phyloP scores from a whole-genome alignment of 2,888 invertebrate genomes.

The Rotaria socialis region DNA sequence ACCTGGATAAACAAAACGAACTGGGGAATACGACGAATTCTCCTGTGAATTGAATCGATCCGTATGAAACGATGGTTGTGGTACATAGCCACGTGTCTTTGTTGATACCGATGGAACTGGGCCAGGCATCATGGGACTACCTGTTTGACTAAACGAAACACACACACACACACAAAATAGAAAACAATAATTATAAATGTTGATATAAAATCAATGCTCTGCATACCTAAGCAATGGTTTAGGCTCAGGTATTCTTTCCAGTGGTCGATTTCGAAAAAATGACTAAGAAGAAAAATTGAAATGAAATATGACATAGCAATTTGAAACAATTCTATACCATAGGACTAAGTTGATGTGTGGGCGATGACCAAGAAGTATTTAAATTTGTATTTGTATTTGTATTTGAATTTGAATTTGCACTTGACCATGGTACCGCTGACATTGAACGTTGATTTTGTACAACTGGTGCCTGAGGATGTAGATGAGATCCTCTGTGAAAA shows the following conservation, averaged over 20 bases:
- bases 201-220: too few relatives aligned
- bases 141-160: constrained; percentile 36
- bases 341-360: background rate
- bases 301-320: background rate
- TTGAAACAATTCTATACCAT: background rate
- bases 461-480: background rate
- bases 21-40: background rate
- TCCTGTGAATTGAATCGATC: background rate
- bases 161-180: too few relatives aligned
- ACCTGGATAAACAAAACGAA: background rate
- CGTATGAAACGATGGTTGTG: background rate
- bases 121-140: constrained; percentile 45
- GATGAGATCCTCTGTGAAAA: constrained; percentile 33
- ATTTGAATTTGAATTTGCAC: background rate
- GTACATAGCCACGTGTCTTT: constrained; percentile 19
- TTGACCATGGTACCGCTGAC: constrained; percentile 12
- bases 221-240: constrained; percentile 39
- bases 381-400: background rate
- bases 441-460: background rate
- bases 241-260: constrained; percentile 45
- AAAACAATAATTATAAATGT: too few relatives aligned
- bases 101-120: constrained; percentile 1
- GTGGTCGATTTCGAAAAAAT: constrained; percentile 43
- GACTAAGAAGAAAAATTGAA: constrained; percentile 17
- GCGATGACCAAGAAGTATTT: background rate